Base-by-base conservation (phyloP, 2,797 vertebrate species). In the Epinephelus malabaricus region DNA sequence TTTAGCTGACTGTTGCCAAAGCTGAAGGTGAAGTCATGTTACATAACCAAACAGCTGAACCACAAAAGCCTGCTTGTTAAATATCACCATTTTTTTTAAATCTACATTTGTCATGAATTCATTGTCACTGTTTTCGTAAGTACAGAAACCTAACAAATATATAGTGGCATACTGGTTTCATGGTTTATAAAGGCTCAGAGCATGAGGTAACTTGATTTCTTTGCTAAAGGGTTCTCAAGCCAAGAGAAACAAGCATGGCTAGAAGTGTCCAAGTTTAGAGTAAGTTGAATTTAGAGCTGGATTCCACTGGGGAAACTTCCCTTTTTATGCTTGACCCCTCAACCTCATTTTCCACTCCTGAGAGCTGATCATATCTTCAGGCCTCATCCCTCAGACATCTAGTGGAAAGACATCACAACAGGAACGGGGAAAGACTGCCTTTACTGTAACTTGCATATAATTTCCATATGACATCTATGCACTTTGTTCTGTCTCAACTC, bases 291-390 rank as follows among this genome's bases (percentile, higher is more conserved):
- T 93, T 94, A 91, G 90, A 92, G 87, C 81, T 30, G 63, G 40
- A 78, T 80, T 93, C 93, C 83, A 51, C 87, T 91, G 94, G 95
- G 94, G 88, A 90, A 88, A 87, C 81, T 81, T 88, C 84, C 86
- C 78, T 90, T 94, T 95, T 94, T 93, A 92, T 89, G 78, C 88
- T 67, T 77, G 83, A 95, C 94, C 94, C 74, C 86, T 92, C 88
- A 65, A 88, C 93, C 91, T 89, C 70, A 92, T 95, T 95, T 95
- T 95, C 95, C 94, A 94, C 92, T 94, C 91, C 89, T 89, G 88
- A 92, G 92, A 95, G 89, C 87, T 14, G 88, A 92, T 87, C 88
- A 78, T 83, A 89, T 94, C 90, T 85, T 40, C 75, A 68, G 40
- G 80, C 80, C 85, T 92, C 79, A 79, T 93, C 90, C 85, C 86